Conservation (phyloP, 2,888 invertebrate genomes). For the Oscheius sp. region DNA sequence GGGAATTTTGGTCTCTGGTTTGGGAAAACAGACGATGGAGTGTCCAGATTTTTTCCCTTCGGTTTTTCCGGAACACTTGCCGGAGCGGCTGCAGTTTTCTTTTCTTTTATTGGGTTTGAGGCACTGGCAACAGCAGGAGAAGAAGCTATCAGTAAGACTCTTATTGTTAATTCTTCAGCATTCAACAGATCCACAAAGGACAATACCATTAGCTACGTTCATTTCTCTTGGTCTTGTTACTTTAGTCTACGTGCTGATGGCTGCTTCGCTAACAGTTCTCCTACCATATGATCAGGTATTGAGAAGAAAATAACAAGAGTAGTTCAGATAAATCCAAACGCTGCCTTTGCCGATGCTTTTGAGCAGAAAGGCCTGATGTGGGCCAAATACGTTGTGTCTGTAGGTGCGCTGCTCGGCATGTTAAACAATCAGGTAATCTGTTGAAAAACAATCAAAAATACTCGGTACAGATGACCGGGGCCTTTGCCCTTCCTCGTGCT, state of each 20-base stretch:
- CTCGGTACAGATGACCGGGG: constrained; percentile 43
- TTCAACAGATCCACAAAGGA: constrained; percentile 54
- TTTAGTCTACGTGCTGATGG: constrained; percentile 51
- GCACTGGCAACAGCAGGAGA: constrained; percentile 75
- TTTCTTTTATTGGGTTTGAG: constrained; percentile 74
- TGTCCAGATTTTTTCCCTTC: constrained; percentile 68
- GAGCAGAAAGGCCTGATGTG: constrained; percentile 40
- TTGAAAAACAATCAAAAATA: background rate
- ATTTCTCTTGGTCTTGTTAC: constrained; percentile 49
- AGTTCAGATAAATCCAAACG: constrained; percentile 40
- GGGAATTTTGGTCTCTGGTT: constrained; percentile 86
- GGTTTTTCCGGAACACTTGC: constrained; percentile 74
- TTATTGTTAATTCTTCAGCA: background rate
- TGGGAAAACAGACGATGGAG: constrained; percentile 39
- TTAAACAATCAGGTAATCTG: constrained; percentile 43
- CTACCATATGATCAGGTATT: constrained; percentile 53
- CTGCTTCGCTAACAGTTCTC: constrained; percentile 54
- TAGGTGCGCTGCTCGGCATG: constrained; percentile 49
- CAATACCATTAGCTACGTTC: constrained; percentile 60
- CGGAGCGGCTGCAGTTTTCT: constrained; percentile 75
- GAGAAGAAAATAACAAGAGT: background rate
- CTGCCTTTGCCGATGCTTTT: constrained; percentile 52
- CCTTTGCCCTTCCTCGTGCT: constrained; percentile 53
- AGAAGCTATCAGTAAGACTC: constrained; percentile 66
- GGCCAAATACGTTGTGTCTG: constrained; percentile 41